Evolutionary conservation across 2,888 invertebrate genomes (phyloP).

Genomic region (Timandra comae): DNA sequence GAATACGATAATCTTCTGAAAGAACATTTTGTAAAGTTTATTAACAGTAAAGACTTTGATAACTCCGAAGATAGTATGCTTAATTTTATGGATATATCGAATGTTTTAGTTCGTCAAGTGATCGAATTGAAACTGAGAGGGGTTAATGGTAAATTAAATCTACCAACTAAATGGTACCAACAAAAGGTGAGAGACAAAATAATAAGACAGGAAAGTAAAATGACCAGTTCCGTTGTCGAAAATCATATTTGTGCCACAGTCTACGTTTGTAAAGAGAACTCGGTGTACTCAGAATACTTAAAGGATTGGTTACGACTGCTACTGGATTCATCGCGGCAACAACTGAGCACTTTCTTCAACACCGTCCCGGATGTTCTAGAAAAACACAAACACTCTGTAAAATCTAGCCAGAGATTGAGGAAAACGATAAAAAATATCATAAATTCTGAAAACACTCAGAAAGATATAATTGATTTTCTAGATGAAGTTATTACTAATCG

Average conservation of each 20-base stretch:
- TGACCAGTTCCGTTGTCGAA: constrained; percentile 30
- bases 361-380: constrained; percentile 26
- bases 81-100: constrained; percentile 39
- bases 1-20: constrained; percentile 29
- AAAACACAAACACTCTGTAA: constrained; percentile 26
- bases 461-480: constrained; percentile 39
- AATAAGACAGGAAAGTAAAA: constrained; percentile 38
- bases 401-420: constrained; percentile 30
- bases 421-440: constrained; percentile 27
- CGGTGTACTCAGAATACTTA: constrained; percentile 34
- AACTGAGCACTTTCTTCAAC: constrained; percentile 28
- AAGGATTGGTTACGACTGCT: constrained; percentile 36
- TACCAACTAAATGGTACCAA: constrained; percentile 27
- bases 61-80: constrained; percentile 32
- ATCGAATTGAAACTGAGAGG: constrained; percentile 25
- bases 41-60: constrained; percentile 20
- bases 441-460: constrained; percentile 26
- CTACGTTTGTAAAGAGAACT: constrained; percentile 33
- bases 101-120: constrained; percentile 31
- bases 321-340: constrained; percentile 19
- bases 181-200: constrained; percentile 35
- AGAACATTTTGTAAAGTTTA: constrained; percentile 26
- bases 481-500: constrained; percentile 39
- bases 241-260: constrained; percentile 32
- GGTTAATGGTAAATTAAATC: constrained; percentile 22